Evolutionary conservation across 1,140 invertebrate species (phyloP).

Genomic region (Drosophila tristis): DNA sequence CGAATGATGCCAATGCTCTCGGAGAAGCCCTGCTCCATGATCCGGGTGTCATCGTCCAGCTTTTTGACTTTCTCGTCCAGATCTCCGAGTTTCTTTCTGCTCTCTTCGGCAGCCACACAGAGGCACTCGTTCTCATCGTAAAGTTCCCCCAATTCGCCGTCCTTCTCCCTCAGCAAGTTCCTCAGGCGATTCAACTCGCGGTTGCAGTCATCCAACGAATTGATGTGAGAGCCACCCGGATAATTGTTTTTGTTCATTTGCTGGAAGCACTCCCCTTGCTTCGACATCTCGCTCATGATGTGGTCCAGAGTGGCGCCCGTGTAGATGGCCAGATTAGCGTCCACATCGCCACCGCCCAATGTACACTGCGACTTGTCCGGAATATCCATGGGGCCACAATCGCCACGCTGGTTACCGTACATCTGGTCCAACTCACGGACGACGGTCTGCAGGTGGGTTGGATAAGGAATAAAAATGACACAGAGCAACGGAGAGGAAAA

Average conservation of each 20-base stretch:
- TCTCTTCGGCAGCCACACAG: slow-evolving; percentile 36
- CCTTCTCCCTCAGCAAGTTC: slow-evolving; percentile 30
- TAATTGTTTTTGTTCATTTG: slow-evolving; percentile 38
- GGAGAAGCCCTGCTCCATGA: slow-evolving; percentile 54
- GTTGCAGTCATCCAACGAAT: slow-evolving; percentile 45
- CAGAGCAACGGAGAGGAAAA: no score
- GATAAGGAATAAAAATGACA: no score
- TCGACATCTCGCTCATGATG: slow-evolving; percentile 61
- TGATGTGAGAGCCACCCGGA: slow-evolving; percentile 29
- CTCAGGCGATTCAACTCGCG: slow-evolving; percentile 38
- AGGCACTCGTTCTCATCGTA: slow-evolving; percentile 47
- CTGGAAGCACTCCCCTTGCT: slow-evolving; percentile 58
- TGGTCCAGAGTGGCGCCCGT: slow-evolving; percentile 65
- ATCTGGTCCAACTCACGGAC: slow-evolving; percentile 59
- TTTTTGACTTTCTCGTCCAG: slow-evolving; percentile 41
- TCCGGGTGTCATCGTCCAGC: slow-evolving; percentile 46
- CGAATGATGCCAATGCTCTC: slow-evolving; percentile 53
- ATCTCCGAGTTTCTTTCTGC: slow-evolving; percentile 42
- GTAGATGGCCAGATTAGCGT: slow-evolving; percentile 66
- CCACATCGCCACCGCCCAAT: slow-evolving; percentile 25
- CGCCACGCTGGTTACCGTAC: slow-evolving; percentile 36
- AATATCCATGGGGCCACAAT: slow-evolving; percentile 21
- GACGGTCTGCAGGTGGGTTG: slow-evolving; percentile 30
- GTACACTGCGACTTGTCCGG: slow-evolving; percentile 17
- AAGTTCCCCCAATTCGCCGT: slow-evolving; percentile 30